Percentiles rank a stretch among this genome's conserved stretches.
Evolutionary conservation across 2,113 vertebrate genomes (phyloP).

Genomic region (Podarcis muralis): DNA sequence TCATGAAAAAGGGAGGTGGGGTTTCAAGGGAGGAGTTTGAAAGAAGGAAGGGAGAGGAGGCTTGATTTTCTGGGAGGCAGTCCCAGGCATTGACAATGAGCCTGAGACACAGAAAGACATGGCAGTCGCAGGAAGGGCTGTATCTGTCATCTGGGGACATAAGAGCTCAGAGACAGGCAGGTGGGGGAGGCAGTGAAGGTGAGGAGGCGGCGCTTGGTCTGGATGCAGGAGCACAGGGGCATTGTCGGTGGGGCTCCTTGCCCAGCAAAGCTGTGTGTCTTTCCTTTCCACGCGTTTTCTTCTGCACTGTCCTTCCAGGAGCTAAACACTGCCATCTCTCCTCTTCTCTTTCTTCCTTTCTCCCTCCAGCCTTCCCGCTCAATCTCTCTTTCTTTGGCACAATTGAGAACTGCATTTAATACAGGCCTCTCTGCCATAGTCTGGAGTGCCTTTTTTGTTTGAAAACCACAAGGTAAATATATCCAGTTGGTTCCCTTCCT

Average conservation of each 20-base stretch:
- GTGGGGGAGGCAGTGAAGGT: not conserved
- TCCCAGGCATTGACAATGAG: too few relatives aligned
- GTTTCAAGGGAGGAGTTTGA: too few relatives aligned
- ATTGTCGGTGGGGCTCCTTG: too few relatives aligned
- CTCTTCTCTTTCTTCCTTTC: slow-evolving; percentile 39
- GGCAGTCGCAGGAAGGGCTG: too few relatives aligned
- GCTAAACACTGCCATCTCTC: slow-evolving; percentile 30
- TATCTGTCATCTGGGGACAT: not conserved
- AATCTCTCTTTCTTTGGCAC: slow-evolving; percentile 89
- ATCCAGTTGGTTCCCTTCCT: not conserved
- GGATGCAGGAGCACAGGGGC: not conserved
- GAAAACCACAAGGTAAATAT: slow-evolving; percentile 69
- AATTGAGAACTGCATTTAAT: slow-evolving; percentile 90
- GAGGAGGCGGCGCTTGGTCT: not conserved
- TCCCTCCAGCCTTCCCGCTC: slow-evolving; percentile 81
- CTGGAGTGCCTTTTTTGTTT: slow-evolving; percentile 54
- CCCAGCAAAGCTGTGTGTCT: not conserved
- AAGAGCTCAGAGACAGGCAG: not conserved
- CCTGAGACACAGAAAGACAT: not conserved
- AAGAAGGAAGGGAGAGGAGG: too few relatives aligned
- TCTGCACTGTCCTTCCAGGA: not conserved
- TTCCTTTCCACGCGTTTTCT: slow-evolving; percentile 23
- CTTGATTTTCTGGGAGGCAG: too few relatives aligned
- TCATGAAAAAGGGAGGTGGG: too few relatives aligned
- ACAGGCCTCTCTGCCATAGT: slow-evolving; percentile 68